Conservation (phyloP, 2,113 vertebrate genomes). For the Carassius auratus region DNA sequence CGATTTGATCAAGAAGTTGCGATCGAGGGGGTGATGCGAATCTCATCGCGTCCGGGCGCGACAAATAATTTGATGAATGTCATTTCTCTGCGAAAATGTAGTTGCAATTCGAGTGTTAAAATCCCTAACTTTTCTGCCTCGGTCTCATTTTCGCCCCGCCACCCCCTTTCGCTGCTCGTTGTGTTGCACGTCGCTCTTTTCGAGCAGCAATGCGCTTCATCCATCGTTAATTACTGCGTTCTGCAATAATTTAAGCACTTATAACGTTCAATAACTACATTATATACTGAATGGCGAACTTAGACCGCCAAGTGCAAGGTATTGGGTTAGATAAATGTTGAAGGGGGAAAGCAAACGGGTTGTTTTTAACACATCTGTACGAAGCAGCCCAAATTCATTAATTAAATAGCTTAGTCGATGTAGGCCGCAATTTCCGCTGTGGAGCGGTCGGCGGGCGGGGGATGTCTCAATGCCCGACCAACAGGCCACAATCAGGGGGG, state of each 20-base stretch:
- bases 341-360: slow-evolving; percentile 66
- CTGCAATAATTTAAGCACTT: slow-evolving; percentile 65
- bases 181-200: slow-evolving; percentile 66
- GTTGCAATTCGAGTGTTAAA: slow-evolving; percentile 72
- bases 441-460: slow-evolving; percentile 73
- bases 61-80: slow-evolving; percentile 56
- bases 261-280: slow-evolving; percentile 66
- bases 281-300: slow-evolving; percentile 55
- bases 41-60: slow-evolving; percentile 57
- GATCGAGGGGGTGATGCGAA: slow-evolving; percentile 58
- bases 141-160: slow-evolving; percentile 62
- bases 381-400: slow-evolving; percentile 77
- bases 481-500: slow-evolving; percentile 69
- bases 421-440: slow-evolving; percentile 78
- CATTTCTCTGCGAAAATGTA: slow-evolving; percentile 60
- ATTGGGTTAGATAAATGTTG: slow-evolving; percentile 61
- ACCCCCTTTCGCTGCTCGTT: slow-evolving; percentile 69
- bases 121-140: slow-evolving; percentile 74
- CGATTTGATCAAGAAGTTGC: slow-evolving; percentile 64
- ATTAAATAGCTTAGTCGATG: slow-evolving; percentile 77
- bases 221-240: slow-evolving; percentile 66
- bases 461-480: slow-evolving; percentile 68
- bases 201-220: slow-evolving; percentile 66
- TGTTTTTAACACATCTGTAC: slow-evolving; percentile 75
- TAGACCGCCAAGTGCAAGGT: slow-evolving; percentile 56